A percentile compares a stretch with the other conserved stretches of the same genome.
These are phyloP conservation scores for Torymus auratus DNA, from an alignment of 2,888 invertebrate species.

Conservation along the genomic window DNA sequence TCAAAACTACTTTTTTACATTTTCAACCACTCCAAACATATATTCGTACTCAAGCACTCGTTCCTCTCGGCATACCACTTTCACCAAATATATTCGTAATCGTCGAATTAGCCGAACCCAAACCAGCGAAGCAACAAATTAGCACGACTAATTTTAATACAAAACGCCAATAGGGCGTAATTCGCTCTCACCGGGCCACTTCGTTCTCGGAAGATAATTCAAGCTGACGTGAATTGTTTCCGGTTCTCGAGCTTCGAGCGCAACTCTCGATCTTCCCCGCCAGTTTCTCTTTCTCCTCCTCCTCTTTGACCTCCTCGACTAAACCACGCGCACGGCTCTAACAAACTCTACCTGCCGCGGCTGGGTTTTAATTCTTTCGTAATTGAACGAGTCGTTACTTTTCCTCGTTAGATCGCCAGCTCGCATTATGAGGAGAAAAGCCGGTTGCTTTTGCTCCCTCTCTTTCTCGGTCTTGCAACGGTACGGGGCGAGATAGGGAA, in stretches of 20 bases:
- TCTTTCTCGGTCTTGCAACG: too few relatives aligned
- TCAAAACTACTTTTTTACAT: too few relatives aligned
- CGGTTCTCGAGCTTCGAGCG: not conserved
- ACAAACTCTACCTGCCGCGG: not conserved
- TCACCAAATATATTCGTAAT: too few relatives aligned
- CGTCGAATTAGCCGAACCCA: too few relatives aligned
- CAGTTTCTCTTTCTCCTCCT: not conserved
- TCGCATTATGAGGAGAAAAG: not conserved
- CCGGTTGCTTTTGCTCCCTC: too few relatives aligned
- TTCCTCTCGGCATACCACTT: too few relatives aligned
- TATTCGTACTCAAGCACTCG: too few relatives aligned
- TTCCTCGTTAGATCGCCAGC: not conserved
- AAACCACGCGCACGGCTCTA: not conserved
- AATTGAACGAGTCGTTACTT: conserved; percentile 22
- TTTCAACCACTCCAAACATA: too few relatives aligned
- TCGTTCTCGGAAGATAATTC: conserved; percentile 5
- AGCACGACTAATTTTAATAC: not conserved
- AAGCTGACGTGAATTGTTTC: conserved; percentile 8
- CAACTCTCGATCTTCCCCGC: not conserved
- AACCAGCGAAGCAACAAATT: not conserved
- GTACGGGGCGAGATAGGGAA: too few relatives aligned
- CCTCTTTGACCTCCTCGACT: not conserved
- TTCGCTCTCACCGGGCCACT: not conserved
- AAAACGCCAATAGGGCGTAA: not conserved
- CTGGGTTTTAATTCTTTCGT: conserved; percentile 16